These are phyloP conservation scores for Scylla paramamosain DNA, from an alignment of 1,140 invertebrate genomes.

Conservation along the genomic window DNA sequence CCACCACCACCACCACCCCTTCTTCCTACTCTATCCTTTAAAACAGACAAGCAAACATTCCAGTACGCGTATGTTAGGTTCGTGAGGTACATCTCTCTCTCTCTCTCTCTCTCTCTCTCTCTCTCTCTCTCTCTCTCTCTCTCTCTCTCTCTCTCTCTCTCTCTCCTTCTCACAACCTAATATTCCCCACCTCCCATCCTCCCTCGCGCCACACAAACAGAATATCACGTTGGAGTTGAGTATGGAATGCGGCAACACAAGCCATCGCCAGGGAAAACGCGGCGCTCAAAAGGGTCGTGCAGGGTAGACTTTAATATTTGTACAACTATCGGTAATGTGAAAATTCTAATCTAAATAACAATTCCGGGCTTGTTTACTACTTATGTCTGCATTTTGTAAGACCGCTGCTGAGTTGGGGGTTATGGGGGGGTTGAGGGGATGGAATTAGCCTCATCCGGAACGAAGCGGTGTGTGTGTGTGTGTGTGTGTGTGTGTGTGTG, in stretches of 20 bases:
- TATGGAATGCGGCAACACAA: too few species aligned
- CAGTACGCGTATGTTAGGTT: neutral
- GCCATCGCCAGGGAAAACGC: too few species aligned
- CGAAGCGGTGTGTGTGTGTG: neutral
- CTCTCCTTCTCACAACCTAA: neutral
- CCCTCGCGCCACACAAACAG: neutral
- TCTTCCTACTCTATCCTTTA: constrained; percentile 11
- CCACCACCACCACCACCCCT: neutral
- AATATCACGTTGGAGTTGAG: too few species aligned
- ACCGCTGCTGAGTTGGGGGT: neutral
- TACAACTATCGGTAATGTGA: too few species aligned
- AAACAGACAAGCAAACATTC: neutral
- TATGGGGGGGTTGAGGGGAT: neutral
- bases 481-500: constrained; percentile 2
- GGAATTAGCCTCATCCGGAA: too few species aligned
- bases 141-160: neutral
- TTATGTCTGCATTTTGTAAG: too few species aligned
- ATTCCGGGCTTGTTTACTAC: too few species aligned
- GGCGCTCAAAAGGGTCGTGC: too few species aligned
- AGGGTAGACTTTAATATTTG: too few species aligned
- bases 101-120: neutral
- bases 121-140: neutral
- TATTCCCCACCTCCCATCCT: neutral
- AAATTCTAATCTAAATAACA: too few species aligned
- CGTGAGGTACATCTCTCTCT: neutral